phyloP scores from a whole-genome alignment of 2,113 vertebrate species.

The Caretta caretta region DNA sequence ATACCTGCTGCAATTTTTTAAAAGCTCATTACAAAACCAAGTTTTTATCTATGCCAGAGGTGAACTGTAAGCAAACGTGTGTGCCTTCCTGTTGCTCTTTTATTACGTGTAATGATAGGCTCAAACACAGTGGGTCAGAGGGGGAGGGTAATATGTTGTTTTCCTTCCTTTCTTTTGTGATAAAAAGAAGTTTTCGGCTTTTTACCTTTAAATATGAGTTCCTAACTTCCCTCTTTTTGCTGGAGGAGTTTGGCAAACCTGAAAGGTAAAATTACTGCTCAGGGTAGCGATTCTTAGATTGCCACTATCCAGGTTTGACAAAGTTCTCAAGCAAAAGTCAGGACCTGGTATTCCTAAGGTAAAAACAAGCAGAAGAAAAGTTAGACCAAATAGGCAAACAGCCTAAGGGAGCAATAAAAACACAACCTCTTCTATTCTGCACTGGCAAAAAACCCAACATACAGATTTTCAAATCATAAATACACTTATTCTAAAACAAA shows the following conservation, averaged over 20 bases:
- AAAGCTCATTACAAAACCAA: slow-evolving; percentile 65
- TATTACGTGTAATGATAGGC: slow-evolving; percentile 68
- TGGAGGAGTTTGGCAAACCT: slow-evolving; percentile 53
- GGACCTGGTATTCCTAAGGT: slow-evolving; percentile 30
- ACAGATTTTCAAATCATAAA: slow-evolving; percentile 25
- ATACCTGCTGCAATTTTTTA: slow-evolving; percentile 53
- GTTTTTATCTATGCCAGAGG: slow-evolving; percentile 60
- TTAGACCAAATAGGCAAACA: neutral
- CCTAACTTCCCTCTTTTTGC: slow-evolving; percentile 62
- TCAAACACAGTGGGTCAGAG: slow-evolving; percentile 59
- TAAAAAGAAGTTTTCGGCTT: slow-evolving; percentile 49
- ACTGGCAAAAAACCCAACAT: neutral
- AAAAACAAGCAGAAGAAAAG: neutral
- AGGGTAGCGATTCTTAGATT: slow-evolving; percentile 42
- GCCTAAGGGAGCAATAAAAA: slow-evolving; percentile 47
- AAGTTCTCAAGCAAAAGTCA: slow-evolving; percentile 59
- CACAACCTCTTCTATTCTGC: slow-evolving; percentile 20
- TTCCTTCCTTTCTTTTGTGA: slow-evolving; percentile 60
- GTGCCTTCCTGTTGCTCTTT: slow-evolving; percentile 58
- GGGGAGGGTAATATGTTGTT: neutral
- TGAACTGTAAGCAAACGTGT: slow-evolving; percentile 69
- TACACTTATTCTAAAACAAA: slow-evolving; percentile 29
- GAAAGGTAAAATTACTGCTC: slow-evolving; percentile 51
- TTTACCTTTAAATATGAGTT: slow-evolving; percentile 57
- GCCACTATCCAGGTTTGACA: neutral